phyloP scores from a whole-genome alignment of 1,140 invertebrate species.

The Diuraphis noxia region DNA sequence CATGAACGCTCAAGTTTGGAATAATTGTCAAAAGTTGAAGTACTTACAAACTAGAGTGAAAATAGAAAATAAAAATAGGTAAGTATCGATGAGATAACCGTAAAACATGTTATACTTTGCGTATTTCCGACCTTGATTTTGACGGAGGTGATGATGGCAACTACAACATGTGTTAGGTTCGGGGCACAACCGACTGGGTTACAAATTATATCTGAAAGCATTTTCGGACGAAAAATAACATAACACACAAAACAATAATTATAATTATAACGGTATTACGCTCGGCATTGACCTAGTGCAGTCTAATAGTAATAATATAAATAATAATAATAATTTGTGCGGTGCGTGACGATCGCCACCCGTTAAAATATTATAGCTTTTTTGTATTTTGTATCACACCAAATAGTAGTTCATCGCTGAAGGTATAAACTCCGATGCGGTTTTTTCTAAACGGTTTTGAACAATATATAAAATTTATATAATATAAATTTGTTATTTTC shows the following conservation, averaged over 20 bases:
- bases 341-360: not conserved
- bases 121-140: not conserved
- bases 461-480: not conserved
- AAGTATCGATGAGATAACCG: not conserved
- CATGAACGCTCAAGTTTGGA: too few species aligned
- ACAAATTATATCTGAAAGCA: not conserved
- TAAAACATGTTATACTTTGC: not conserved
- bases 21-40: too few species aligned
- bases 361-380: not conserved
- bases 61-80: too few species aligned
- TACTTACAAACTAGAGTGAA: too few species aligned
- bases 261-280: not conserved
- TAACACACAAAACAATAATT: not conserved
- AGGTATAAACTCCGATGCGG: not conserved
- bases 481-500: not conserved
- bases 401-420: not conserved
- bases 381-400: too few species aligned
- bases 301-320: not conserved
- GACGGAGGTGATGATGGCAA: not conserved
- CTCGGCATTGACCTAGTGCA: not conserved
- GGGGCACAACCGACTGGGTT: not conserved
- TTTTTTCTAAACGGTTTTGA: not conserved
- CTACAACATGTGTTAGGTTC: not conserved
- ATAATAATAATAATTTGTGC: not conserved
- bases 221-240: not conserved